Percentiles rank a stretch among this genome's conserved stretches.
phyloP scores from a whole-genome alignment of 2,888 invertebrate genomes.

The Oligia fasciuncula region DNA sequence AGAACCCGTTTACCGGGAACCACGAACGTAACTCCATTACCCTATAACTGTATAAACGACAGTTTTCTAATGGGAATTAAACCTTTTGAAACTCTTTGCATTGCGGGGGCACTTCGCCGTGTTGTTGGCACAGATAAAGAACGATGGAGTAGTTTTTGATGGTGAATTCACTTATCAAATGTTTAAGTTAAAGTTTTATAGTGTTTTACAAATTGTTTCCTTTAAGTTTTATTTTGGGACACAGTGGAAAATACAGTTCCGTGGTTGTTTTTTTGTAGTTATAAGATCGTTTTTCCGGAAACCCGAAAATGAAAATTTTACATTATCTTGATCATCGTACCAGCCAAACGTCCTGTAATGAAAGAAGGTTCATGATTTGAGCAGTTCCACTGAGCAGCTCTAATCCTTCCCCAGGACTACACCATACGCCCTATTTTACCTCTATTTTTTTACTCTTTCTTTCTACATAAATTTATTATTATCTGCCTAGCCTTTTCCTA shows the following conservation, averaged over 20 bases:
- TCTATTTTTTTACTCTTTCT: not conserved
- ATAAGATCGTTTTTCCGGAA: not conserved
- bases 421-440: not conserved
- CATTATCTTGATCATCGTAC: not conserved
- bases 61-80: slow-evolving; percentile 66
- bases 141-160: slow-evolving; percentile 53
- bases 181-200: slow-evolving; percentile 31
- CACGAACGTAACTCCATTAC: slow-evolving; percentile 64
- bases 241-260: not conserved
- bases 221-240: not conserved
- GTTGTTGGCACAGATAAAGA: slow-evolving; percentile 53
- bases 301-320: too few species aligned
- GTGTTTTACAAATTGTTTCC: not conserved
- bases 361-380: not conserved
- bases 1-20: slow-evolving; percentile 60
- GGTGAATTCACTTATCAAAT: slow-evolving; percentile 44
- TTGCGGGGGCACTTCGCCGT: slow-evolving; percentile 51
- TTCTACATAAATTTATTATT: not conserved
- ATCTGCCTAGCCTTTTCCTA: too few species aligned
- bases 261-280: not conserved
- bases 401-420: not conserved
- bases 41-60: slow-evolving; percentile 63
- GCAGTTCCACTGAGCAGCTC: not conserved
- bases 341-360: not conserved
- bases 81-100: slow-evolving; percentile 65